Base-by-base conservation (phyloP, 1,140 invertebrate genomes). In the Portunus trituberculatus region DNA sequence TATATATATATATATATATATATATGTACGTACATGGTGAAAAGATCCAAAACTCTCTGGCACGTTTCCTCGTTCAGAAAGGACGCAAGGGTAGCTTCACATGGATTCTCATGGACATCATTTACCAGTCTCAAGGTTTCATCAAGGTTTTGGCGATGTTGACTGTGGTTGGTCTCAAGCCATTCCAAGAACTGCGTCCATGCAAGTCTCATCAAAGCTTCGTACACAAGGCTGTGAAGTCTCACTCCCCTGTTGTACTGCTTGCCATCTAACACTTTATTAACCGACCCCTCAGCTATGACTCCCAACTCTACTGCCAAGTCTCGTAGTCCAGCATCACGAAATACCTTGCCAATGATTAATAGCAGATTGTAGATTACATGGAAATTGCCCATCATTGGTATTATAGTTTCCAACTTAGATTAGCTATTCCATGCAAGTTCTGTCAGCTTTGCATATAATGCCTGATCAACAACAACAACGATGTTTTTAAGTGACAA, bases 301-400 rank as follows among this genome's bases (percentile, higher is more conserved):
- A 96, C 84, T 16, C 92, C 96, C 31, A 95, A 96, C 95, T 96
- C 96, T 91, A 96, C 91, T 31, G 93, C 16, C 14, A 96, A 31
- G 91, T 96, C 96, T 59, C 87, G 67, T 6, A 96, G 83, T 16
- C 96, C 96, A 25, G 93, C 95, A 95, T 96, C 95, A 82, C 90
- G 3, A 95, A 96, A 96, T 16, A 76, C 20, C 95, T 96, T 96
- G 16, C 96, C 95, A 25, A 96, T 87, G 45, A 48, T 86, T 46
- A 92, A 95, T 28, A 96, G 94, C 20, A 96, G 94, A 67, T 83
- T 93, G 48, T 86, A 91, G 6, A 92, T 91, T 32, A 91, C 95
- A 88, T 96, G 96, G 93, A 96, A 96, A 12, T 95, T 67, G 10
- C 96, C 96, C 29, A 96, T 46, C 89, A 95, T 93, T n/a, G 96